phyloP scores from a whole-genome alignment of 2,888 invertebrate genomes.

The Lasius platythorax region DNA sequence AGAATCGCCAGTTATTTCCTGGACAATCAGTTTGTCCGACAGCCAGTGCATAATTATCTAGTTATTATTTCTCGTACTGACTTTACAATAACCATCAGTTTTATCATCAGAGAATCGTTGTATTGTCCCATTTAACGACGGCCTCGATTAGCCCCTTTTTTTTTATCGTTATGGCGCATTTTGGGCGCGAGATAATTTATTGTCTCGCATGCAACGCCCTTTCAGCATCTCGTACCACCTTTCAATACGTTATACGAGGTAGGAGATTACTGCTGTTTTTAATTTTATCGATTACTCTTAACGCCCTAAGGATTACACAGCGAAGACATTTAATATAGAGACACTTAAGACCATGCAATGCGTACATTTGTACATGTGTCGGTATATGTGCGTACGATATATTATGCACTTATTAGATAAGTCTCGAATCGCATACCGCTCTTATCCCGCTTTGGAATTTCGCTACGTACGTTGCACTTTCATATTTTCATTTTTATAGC shows the following conservation, averaged over 20 bases:
- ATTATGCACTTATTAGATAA: conserved; percentile 26
- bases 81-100: not conserved
- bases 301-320: conserved; percentile 46
- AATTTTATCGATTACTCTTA: conserved; percentile 28
- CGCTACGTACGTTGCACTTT: conserved; percentile 29
- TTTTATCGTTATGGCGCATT: not conserved
- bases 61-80: not conserved
- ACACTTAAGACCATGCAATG: conserved; percentile 77
- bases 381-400: conserved; percentile 51
- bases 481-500: conserved; percentile 29
- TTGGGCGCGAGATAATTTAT: conserved; percentile 3
- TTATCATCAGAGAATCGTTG: conserved; percentile 10
- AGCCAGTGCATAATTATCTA: not conserved
- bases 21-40: not conserved
- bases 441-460: conserved; percentile 2
- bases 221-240: conserved; percentile 33
- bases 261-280: conserved; percentile 47
- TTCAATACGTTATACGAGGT: conserved; percentile 44
- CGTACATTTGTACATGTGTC: conserved; percentile 64
- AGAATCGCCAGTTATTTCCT: not conserved
- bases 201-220: not conserved
- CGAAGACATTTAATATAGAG: conserved; percentile 69
- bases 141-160: conserved; percentile 8
- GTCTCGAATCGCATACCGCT: conserved; percentile 11
- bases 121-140: conserved; percentile 1